Conservation (phyloP, 1,140 invertebrate species). For the Steinernema feltiae region DNA sequence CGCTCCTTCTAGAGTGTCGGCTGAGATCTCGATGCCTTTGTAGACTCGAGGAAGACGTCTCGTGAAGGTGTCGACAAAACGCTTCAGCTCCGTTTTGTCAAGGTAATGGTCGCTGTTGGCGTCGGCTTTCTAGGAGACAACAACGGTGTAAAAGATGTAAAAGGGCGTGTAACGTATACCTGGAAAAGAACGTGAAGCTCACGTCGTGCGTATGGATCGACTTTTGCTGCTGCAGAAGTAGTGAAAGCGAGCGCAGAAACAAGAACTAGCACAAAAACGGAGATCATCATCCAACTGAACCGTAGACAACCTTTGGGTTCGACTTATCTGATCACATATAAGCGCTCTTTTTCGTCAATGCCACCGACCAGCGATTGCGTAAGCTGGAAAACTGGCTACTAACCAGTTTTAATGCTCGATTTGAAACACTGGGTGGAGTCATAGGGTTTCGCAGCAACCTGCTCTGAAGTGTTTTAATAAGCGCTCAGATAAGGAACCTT, state of each 20-base stretch:
- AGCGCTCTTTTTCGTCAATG: slow-evolving; percentile 9
- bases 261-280: not conserved
- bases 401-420: not conserved
- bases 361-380: not conserved
- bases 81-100: not conserved
- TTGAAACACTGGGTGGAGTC: slow-evolving; percentile 9
- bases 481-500: not conserved
- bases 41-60: not conserved
- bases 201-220: not conserved
- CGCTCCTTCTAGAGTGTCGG: not conserved
- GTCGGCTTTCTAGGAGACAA: not conserved
- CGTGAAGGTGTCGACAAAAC: not conserved
- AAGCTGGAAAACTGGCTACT: not conserved
- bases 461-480: not conserved
- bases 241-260: not conserved
- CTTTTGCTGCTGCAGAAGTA: not conserved
- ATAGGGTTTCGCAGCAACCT: not conserved
- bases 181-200: not conserved
- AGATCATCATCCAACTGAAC: not conserved
- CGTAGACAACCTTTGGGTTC: not conserved
- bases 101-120: slow-evolving; percentile 1
- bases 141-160: no score
- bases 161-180: no score
- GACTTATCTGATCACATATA: slow-evolving; percentile 1
- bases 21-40: not conserved